Evolutionary conservation across 2,888 invertebrate species (phyloP), one percentile per base, ranked within the genome.

Genomic region (Dicranocentrus wangi): DNA sequence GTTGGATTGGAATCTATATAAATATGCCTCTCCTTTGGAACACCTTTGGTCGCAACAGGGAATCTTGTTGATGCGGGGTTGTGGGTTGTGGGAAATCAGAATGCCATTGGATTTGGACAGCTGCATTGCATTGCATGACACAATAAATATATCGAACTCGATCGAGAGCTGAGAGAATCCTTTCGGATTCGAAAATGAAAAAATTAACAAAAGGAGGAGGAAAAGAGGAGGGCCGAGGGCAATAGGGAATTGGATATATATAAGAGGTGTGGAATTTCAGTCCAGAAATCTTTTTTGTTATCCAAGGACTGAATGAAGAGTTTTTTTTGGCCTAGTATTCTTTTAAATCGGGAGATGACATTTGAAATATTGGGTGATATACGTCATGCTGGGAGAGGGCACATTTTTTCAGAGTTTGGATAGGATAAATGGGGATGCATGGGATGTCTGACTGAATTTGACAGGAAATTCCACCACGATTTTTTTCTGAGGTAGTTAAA

Each of bases 361-460:
- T 51, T 10, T 73, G 73, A 73, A 73, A 73, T 63, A 73, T 73
- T 73, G 73, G 73, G 65, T 63, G 73, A 73, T 73, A 21, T 63
- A 47, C 71, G 61, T 72, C 71, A 60, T 51, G 58, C 71, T 72
- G 71, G 5, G 65, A n/a, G 39, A 25, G 21, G 13, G 10, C 7
- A 25, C 19, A 58, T 5, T 3, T 23, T 32, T 5, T 23, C 15
- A n/a, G 19, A 15, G 23, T 61, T 1, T 32, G 1, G 17, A 17
- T 32, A 8, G 21, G 13, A 39, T 39, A 39, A 39, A 39, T 8
- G 13, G 39, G 39, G 5, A 13, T 39, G 39, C 13, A 39, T 39
- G 39, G 5, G 39, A 39, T n/a, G n/a, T n/a, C n/a, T n/a, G n/a
- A n/a, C n/a, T n/a, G n/a, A n/a, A n/a, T n/a, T n/a, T n/a, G n/a